Conservation (phyloP, 2,113 vertebrate species). For the Petrocephalus zakoni region DNA sequence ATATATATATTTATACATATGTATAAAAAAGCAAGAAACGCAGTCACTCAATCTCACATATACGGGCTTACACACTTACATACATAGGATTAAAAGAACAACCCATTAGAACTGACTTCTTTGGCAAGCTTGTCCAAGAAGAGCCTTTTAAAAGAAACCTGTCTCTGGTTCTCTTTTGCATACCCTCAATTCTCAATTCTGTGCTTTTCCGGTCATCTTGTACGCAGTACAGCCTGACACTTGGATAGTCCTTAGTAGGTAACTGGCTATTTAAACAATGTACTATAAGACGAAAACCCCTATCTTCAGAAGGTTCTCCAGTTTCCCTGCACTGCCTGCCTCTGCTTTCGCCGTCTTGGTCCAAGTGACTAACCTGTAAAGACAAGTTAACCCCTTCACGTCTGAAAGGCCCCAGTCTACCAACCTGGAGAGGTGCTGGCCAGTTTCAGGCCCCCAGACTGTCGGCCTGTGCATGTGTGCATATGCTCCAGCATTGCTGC, state of each 20-base stretch:
- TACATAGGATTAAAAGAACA: not conserved
- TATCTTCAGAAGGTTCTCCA: not conserved
- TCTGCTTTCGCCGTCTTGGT: not conserved
- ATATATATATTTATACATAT: slow-evolving; percentile 23
- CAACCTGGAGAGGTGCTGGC: not conserved
- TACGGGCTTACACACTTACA: not conserved
- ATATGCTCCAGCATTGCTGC: too few species aligned
- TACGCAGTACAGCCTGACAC: not conserved
- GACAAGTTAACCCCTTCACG: not conserved
- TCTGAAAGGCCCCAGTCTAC: not conserved
- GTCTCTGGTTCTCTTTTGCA: not conserved
- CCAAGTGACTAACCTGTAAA: not conserved
- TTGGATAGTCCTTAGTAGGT: not conserved
- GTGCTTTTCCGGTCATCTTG: not conserved
- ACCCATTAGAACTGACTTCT: not conserved
- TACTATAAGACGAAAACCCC: not conserved
- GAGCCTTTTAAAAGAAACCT: not conserved
- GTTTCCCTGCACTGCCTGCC: not conserved
- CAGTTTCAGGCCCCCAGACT: not conserved
- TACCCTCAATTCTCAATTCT: not conserved
- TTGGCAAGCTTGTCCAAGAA: not conserved
- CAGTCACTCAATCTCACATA: not conserved
- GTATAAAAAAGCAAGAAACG: slow-evolving; percentile 17
- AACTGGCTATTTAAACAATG: not conserved
- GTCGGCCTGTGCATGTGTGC: too few species aligned